phyloP scores from a whole-genome alignment of 2,797 vertebrate species.

The Micrastur ruficollis region DNA sequence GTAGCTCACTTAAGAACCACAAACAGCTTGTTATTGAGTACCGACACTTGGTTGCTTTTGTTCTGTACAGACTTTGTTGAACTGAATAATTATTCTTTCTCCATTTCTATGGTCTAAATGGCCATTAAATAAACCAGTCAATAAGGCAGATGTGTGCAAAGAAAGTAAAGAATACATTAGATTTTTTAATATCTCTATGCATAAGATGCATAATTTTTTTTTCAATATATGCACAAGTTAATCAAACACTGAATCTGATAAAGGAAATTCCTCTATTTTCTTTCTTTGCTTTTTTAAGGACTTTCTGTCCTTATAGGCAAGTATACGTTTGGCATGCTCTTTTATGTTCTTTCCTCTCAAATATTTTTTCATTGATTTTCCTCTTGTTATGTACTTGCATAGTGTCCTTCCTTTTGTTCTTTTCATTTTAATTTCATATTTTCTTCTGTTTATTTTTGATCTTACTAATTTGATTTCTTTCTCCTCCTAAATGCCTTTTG shows the following conservation, averaged over 20 bases:
- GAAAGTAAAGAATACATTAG: neutral
- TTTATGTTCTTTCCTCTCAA: neutral
- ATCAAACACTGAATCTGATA: neutral
- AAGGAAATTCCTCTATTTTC: neutral
- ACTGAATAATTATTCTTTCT: neutral
- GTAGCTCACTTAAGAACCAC: neutral
- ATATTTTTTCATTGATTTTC: neutral
- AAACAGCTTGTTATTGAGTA: neutral
- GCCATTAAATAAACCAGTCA: neutral
- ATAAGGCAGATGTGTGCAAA: neutral
- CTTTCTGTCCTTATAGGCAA: neutral
- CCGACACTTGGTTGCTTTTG: neutral
- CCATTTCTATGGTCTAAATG: neutral
- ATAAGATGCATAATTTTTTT: neutral
- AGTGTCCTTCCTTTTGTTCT: neutral
- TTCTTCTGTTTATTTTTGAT: neutral
- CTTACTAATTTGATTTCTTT: neutral
- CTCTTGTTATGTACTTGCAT: neutral
- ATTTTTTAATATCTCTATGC: neutral
- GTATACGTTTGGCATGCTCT: neutral
- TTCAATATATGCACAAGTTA: neutral
- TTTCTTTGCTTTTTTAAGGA: neutral
- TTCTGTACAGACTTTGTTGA: neutral
- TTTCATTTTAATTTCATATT: neutral
- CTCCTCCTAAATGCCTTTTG: neutral